Conservation (phyloP, 2,888 invertebrate genomes). For the Drepana falcataria region DNA sequence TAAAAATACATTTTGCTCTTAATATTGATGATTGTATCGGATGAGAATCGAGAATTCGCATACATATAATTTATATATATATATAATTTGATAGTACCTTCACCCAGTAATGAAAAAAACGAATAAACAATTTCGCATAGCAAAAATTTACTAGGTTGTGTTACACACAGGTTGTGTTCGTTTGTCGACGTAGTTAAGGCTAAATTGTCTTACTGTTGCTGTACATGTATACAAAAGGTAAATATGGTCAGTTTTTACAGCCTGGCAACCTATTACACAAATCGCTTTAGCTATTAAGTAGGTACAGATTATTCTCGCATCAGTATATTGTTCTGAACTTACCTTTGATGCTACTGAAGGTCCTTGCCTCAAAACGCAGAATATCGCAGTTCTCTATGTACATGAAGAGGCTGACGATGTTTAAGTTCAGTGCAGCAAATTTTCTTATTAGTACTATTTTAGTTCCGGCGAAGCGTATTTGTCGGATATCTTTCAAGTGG, state of each 20-base stretch:
- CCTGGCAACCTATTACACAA: too few species aligned
- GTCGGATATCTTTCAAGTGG: conserved; percentile 71
- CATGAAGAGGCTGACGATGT: conserved; percentile 78
- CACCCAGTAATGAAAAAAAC: too few species aligned
- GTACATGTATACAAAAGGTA: too few species aligned
- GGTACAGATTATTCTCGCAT: conserved; percentile 8
- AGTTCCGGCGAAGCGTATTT: conserved; percentile 75
- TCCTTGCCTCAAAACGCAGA: conserved; percentile 79
- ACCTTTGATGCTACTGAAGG: conserved; percentile 81
- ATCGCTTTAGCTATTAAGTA: neutral
- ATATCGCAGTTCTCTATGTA: conserved; percentile 80
- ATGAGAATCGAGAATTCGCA: too few species aligned
- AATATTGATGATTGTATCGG: too few species aligned
- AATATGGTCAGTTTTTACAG: too few species aligned
- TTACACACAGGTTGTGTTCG: too few species aligned
- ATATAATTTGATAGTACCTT: too few species aligned
- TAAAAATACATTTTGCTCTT: too few species aligned
- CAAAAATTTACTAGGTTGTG: neutral
- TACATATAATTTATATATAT: too few species aligned
- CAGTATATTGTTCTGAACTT: conserved; percentile 18
- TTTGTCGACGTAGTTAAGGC: too few species aligned
- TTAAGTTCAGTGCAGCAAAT: conserved; percentile 80
- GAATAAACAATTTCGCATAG: conserved; percentile 4
- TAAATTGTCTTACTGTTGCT: too few species aligned
- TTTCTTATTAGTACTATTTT: conserved; percentile 75